phyloP scores from a whole-genome alignment of 2,113 vertebrate species.

The Beaufortia kweichowensis region DNA sequence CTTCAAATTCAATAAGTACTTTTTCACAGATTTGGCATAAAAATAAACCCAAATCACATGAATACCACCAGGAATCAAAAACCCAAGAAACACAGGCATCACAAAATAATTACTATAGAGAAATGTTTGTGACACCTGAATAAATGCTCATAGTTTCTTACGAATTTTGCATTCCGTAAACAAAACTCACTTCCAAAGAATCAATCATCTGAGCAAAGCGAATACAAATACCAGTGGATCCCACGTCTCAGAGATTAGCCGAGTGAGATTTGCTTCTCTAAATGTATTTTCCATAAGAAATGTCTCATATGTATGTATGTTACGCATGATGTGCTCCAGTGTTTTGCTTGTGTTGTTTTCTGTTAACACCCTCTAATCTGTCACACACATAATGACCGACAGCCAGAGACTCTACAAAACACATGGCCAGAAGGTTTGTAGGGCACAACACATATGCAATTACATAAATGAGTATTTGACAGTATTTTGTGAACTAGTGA shows the following conservation, averaged over 20 bases:
- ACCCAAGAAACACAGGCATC: no score
- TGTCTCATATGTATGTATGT: not conserved
- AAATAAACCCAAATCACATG: no score
- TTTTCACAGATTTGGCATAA: no score
- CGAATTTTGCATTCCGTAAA: not conserved
- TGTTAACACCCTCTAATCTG: conserved; percentile 19
- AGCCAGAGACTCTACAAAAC: not conserved
- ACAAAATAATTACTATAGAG: no score
- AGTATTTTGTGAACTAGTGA: conserved; percentile 26
- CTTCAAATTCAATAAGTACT: no score
- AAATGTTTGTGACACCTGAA: no score
- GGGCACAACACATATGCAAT: not conserved
- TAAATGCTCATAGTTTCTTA: no score
- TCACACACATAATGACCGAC: conserved; percentile 46
- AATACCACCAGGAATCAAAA: no score
- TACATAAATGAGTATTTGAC: not conserved
- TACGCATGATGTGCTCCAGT: not conserved
- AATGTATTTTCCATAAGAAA: conserved; percentile 17
- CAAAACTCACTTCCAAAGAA: not conserved
- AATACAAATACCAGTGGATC: conserved; percentile 39
- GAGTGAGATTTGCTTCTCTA: not conserved
- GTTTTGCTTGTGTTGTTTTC: conserved; percentile 13
- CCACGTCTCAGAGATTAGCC: conserved; percentile 29
- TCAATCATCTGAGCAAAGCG: conserved; percentile 6
- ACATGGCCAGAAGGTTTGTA: not conserved